Evolutionary conservation across 2,888 invertebrate species (phyloP).

Genomic region (Ypsolopha sequella): DNA sequence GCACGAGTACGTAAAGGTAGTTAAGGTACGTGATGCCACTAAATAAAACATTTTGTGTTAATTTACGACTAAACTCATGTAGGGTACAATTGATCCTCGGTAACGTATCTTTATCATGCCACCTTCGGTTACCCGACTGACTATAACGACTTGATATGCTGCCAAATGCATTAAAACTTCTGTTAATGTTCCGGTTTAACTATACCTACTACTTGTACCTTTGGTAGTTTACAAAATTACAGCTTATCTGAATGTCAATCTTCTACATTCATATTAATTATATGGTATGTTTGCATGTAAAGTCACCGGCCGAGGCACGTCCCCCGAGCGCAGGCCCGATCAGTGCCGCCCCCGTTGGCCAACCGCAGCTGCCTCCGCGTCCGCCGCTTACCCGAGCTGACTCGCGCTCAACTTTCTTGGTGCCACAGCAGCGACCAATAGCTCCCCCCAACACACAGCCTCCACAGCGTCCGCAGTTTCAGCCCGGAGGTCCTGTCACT

Average conservation of each 20-base stretch:
- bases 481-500: slow-evolving; percentile 54
- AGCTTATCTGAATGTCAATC: neutral
- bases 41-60: no score
- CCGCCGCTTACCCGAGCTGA: slow-evolving; percentile 29
- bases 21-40: neutral
- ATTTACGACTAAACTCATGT: no score
- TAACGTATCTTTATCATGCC: neutral
- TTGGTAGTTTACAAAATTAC: neutral
- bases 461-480: slow-evolving; percentile 49
- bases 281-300: slow-evolving; percentile 21
- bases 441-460: slow-evolving; percentile 37
- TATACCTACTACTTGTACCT: neutral
- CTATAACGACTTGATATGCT: slow-evolving; percentile 3
- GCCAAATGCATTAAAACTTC: slow-evolving; percentile 12
- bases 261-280: neutral
- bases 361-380: slow-evolving; percentile 23
- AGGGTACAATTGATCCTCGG: neutral
- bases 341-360: slow-evolving; percentile 19
- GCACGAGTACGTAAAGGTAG: neutral
- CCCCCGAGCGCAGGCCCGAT: slow-evolving; percentile 30
- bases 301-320: slow-evolving; percentile 48
- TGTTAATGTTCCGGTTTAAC: slow-evolving; percentile 7
- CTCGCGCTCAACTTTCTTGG: slow-evolving; percentile 30
- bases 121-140: neutral
- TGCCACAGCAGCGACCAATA: slow-evolving; percentile 31